phyloP scores from a whole-genome alignment of 2,797 vertebrate species.

The Echeneis naucrates region DNA sequence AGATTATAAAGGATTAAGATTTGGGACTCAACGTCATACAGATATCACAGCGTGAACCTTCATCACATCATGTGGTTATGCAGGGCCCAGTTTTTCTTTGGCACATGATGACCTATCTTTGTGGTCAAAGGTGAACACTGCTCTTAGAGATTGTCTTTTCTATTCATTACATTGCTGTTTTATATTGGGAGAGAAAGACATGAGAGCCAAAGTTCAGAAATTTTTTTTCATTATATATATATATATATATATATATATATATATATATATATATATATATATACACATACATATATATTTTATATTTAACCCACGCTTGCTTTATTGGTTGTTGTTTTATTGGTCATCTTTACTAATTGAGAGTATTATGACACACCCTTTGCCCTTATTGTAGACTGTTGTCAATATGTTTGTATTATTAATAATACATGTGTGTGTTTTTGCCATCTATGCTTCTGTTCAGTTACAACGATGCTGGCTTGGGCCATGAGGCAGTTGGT shows the following conservation, averaged over 20 bases:
- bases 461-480: not conserved
- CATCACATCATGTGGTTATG: slow-evolving; percentile 50
- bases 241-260: too few relatives aligned
- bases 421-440: too few relatives aligned
- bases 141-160: not conserved
- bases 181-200: not conserved
- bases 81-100: not conserved
- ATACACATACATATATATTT: too few relatives aligned
- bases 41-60: slow-evolving; percentile 57
- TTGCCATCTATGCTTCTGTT: too few relatives aligned
- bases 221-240: too few relatives aligned
- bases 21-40: slow-evolving; percentile 46
- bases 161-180: slow-evolving; percentile 1
- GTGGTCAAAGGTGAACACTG: not conserved
- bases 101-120: not conserved
- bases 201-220: not conserved
- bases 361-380: not conserved
- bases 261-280: too few relatives aligned
- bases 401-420: too few relatives aligned
- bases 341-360: not conserved
- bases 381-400: not conserved
- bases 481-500: not conserved
- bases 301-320: not conserved
- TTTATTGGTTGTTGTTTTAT: too few relatives aligned
- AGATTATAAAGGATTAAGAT: slow-evolving; percentile 73